Base-by-base conservation (phyloP, 2,888 invertebrate genomes). In the Autographa gamma region DNA sequence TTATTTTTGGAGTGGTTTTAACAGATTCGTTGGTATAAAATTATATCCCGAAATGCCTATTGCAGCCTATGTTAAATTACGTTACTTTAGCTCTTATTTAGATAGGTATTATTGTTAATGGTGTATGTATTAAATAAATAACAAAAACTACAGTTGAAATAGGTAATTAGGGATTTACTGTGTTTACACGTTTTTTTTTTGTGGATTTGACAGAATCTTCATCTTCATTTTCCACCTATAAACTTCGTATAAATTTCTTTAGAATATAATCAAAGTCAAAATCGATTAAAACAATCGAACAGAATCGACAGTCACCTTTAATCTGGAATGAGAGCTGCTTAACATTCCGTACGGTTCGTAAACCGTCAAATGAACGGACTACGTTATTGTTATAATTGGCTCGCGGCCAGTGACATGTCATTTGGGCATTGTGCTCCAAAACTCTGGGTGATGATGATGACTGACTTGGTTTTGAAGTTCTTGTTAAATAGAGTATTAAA, bases 301-400 rank as follows among this genome's bases (percentile, higher is more conserved):
- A 65, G 52, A 79, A 65, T 75, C 56, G 38, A 62, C 2, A 80
- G 19, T 32, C 60, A 0, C 67, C 80, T 52, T 77, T 66, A 63
- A 43, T 66, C 63, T n/a, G 66, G 68, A 76, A 71, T 79, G 63
- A 63, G 54, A 80, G 65, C 77, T 77, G 77, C 80, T 77, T 77
- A 77, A 80, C 72, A 80, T 77, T 76, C 77, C 80, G 31, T 14
- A 60, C 80, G 77, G 60, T n/a, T 66, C 77, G 76, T 77, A 77
- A 78, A 78, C 56, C 69, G 78, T 77, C 81, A 77, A 78, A 34
- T 58, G 63, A 31, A 25, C 34, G 48, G 56, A 34, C 34, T 38
- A 56, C 54, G 58, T 68, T 80, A 72, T 80, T 80, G 80, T 76
- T 80, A 80, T 61, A 73, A 58, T 52, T 78, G 78, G 78, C 77